A percentile compares a stretch with the other conserved stretches of the same genome.
These are phyloP conservation scores for Girardinus metallicus DNA, from an alignment of 2,797 vertebrate species.

Conservation along the genomic window DNA sequence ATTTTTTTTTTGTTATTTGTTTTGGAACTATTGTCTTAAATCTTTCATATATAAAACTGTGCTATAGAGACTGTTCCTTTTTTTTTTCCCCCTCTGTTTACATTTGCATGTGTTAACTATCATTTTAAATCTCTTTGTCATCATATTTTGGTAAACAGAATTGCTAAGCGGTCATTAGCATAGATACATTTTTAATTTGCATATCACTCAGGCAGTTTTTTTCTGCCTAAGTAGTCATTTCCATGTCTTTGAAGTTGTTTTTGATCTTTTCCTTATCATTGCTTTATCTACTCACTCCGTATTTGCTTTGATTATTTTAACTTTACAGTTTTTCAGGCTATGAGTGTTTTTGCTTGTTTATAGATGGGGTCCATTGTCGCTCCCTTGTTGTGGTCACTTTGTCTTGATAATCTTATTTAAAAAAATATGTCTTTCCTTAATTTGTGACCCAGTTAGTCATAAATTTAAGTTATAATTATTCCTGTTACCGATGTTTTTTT, in stretches of 20 bases:
- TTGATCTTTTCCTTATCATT: not conserved
- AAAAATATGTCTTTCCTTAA: not conserved
- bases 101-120: not conserved
- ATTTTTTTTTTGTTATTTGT: not conserved
- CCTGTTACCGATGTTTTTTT: not conserved
- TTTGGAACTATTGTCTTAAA: not conserved
- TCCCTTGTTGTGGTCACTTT: not conserved
- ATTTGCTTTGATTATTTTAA: not conserved
- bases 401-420: not conserved
- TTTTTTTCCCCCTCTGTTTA: not conserved
- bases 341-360: not conserved
- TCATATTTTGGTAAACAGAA: not conserved
- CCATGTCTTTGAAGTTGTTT: not conserved
- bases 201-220: not conserved
- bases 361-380: not conserved
- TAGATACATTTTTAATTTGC: not conserved
- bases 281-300: not conserved
- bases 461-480: not conserved
- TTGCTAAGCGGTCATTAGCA: not conserved
- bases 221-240: not conserved
- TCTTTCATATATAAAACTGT: not conserved
- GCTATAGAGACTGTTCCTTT: not conserved
- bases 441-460: not conserved
- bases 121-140: constrained; percentile 3
- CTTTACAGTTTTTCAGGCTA: not conserved